Evolutionary conservation across 2,888 invertebrate genomes (phyloP), one percentile per base, ranked within the genome.

Genomic region (Ornithoptera priamus): DNA sequence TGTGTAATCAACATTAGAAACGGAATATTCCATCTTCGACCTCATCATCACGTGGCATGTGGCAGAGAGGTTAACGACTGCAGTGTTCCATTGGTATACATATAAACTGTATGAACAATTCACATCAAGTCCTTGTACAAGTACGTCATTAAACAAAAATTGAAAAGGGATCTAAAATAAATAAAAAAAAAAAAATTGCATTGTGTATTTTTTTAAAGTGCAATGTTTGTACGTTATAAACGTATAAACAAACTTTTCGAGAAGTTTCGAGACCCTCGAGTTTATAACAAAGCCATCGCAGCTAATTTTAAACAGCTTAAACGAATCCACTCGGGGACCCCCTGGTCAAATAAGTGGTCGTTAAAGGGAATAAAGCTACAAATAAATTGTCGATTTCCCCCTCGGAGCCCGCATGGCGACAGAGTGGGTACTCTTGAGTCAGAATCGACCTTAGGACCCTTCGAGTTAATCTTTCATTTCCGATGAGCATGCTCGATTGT

Each of bases 391-490:
- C 70, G 70, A 70, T 70, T 67, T 70, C 70, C 70, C 67, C 70
- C 60, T 20, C 42, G 60, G 36, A 22, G 22, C 67, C 59, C 63
- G 70, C 67, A 70, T 66, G 62, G 70, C 66, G 65, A 69, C 69
- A 46, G n/a, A 56, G 59, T 60, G 59, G 53, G 63, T 60, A 61
- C 65, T 56, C 24, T 57, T 56, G 61, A 61, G 61, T 7, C 36
- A 58, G 70, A 58, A 66, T 60, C 66, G 69, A 66, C 69, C 69
- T 65, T 65, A 30, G 66, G 62, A 66, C 69, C 63, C 70, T 76
- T 79, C 74, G 72, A 75, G 78, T 78, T 82, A 84, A 88, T 86
- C 83, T 81, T 76, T 74, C 75, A 77, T 77, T 82, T 88, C 88
- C 86, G 79, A 80, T 82, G 79, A 81, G 59, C 78, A 75, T 74